Evolutionary conservation across 1,140 invertebrate genomes (phyloP), one percentile per base, ranked within the genome.

Genomic region (Meloidogyne chitwoodi): DNA sequence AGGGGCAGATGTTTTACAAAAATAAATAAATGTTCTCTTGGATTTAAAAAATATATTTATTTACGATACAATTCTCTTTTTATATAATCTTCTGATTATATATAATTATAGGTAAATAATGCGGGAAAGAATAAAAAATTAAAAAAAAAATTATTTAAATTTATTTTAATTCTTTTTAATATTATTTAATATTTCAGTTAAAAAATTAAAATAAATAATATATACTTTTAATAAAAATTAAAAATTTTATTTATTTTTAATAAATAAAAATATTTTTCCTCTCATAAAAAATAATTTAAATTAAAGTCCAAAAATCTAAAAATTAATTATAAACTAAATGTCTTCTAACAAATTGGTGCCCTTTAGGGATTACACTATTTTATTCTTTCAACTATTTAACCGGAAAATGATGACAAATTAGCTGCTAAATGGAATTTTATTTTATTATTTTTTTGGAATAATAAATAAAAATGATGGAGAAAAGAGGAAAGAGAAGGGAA

Each of bases 341-440:
- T 67, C 5, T 3, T 31, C 22, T 38, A 38, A 31, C 65, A 67
- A 65, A 67, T 67, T 67, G n/a, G 65, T 10, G 22, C 65, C 65
- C 65, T 67, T 67, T 22, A 34, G 65, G 65, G 65, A 67, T 67
- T 67, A 22, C 65, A 67, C 38, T 26, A 67, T 67, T 31, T 14
- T 16, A 14, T 22, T 38, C n/a, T 38, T 31, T 31, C 19, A 14
- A 66, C 65, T 26, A 6, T 67, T 41, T 67, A 22, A 41, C 65
- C 65, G 65, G 65, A 41, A 67, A 67, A 67, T n/a, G 65, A 41
- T 34, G 29, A 73, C 41, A 29, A 73, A 62, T 41, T 56, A 64
- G 38, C 34, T 27, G 38, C 24, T 48, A 70, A 70, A 70, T 70
- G 44, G 68, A 70, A 70, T 70, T 44, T 24, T 26, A 41, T 27